Evolutionary conservation across 2,797 vertebrate species (phyloP).

Genomic region (Scyliorhinus canicula): DNA sequence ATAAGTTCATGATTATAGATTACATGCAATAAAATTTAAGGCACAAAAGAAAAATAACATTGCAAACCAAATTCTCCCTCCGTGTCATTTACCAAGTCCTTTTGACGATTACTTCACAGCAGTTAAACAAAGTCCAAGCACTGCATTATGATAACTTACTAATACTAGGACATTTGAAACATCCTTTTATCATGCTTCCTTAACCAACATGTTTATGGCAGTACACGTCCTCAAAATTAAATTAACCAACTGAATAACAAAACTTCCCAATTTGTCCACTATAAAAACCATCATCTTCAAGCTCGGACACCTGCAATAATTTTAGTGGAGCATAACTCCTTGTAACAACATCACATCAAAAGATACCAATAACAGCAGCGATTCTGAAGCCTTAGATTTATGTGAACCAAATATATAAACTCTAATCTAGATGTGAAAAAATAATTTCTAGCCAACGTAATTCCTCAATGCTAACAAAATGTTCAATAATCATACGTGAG

Average conservation of each 20-base stretch:
- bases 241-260: background rate
- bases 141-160: background rate
- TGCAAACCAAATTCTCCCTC: background rate
- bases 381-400: no score
- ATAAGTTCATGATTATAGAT: background rate
- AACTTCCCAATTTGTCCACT: background rate
- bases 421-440: background rate
- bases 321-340: background rate
- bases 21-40: background rate
- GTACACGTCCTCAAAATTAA: background rate
- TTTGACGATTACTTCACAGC: background rate
- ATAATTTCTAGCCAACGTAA: background rate
- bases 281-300: background rate
- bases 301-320: background rate
- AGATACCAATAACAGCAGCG: background rate
- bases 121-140: background rate
- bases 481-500: background rate
- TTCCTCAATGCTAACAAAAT: background rate
- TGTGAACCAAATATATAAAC: background rate
- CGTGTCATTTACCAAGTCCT: background rate
- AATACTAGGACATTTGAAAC: background rate
- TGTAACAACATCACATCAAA: background rate
- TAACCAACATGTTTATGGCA: background rate
- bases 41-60: background rate
- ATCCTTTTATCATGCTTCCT: background rate